Percentiles rank a stretch among this genome's conserved stretches.
phyloP scores from a whole-genome alignment of 2,797 vertebrate genomes.

The Gastrophryne carolinensis region DNA sequence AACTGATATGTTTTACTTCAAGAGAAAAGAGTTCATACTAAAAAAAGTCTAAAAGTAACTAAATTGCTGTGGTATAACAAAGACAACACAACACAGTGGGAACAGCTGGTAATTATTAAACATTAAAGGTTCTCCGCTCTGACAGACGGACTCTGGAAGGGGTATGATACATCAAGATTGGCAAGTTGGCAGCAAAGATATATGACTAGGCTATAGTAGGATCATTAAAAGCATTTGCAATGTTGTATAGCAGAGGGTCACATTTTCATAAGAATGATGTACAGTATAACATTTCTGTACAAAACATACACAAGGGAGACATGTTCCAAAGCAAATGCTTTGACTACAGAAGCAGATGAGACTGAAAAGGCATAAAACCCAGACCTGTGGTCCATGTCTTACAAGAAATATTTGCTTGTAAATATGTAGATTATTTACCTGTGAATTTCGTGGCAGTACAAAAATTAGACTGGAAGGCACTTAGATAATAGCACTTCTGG shows the following conservation, averaged over 20 bases:
- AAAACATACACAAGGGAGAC: neutral
- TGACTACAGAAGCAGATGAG: conserved; percentile 15
- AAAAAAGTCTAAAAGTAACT: conserved; percentile 13
- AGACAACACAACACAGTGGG: neutral
- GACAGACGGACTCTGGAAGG: conserved; percentile 23
- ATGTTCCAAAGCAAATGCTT: conserved; percentile 25
- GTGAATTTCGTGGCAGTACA: neutral
- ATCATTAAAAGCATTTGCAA: conserved; percentile 35
- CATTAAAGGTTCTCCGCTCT: conserved; percentile 20
- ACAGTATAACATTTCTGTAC: conserved; percentile 8
- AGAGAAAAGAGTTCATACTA: too few relatives aligned
- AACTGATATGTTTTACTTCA: too few relatives aligned
- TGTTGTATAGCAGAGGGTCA: conserved; percentile 16
- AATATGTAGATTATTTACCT: neutral
- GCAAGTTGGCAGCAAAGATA: conserved; percentile 41
- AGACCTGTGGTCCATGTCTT: neutral
- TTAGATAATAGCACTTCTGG: neutral
- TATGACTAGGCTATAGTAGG: conserved; percentile 15
- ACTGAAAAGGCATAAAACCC: neutral
- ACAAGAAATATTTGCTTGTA: neutral
- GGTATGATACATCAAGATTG: conserved; percentile 42
- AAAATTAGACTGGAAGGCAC: neutral
- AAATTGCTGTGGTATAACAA: neutral
- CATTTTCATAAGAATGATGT: conserved; percentile 38
- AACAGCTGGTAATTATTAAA: conserved; percentile 37